phyloP scores from a whole-genome alignment of 2,888 invertebrate species.

The Epinotia brunnichana region DNA sequence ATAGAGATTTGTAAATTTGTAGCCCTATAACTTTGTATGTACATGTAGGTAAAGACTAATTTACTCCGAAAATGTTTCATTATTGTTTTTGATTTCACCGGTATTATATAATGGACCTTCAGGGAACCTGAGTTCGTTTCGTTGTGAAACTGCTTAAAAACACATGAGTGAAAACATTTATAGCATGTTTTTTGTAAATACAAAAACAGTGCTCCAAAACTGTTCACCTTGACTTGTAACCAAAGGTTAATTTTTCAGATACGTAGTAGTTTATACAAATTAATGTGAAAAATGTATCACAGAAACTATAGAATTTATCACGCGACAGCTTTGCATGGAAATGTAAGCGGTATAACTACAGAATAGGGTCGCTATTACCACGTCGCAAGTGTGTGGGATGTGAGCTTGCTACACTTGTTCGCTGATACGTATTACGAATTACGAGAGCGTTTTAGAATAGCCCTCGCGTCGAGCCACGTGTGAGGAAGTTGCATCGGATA shows the following conservation, averaged over 20 bases:
- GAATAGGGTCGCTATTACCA: not conserved
- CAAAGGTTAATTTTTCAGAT: not conserved
- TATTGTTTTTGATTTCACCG: too few species aligned
- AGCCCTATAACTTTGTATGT: too few species aligned
- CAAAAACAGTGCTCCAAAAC: too few species aligned
- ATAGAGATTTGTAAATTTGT: too few species aligned
- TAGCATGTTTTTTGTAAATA: too few species aligned
- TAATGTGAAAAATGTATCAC: not conserved
- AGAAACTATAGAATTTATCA: not conserved
- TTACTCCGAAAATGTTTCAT: too few species aligned
- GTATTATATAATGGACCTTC: too few species aligned
- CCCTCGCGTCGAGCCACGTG: conserved; percentile 4
- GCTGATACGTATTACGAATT: not conserved
- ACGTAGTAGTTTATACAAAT: not conserved
- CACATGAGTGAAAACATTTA: too few species aligned
- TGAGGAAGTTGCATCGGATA: not conserved
- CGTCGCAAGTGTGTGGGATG: not conserved
- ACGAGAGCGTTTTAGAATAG: conserved; percentile 26
- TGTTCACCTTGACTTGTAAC: too few species aligned
- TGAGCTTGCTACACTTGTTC: not conserved
- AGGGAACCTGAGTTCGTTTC: too few species aligned
- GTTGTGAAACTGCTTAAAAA: too few species aligned
- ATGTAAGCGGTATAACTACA: not conserved
- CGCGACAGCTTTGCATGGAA: not conserved
- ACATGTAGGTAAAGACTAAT: too few species aligned